A percentile compares a stretch with the other conserved stretches of the same genome.
Evolutionary conservation across 2,113 vertebrate genomes (phyloP).

Genomic region (Alligator sinensis): DNA sequence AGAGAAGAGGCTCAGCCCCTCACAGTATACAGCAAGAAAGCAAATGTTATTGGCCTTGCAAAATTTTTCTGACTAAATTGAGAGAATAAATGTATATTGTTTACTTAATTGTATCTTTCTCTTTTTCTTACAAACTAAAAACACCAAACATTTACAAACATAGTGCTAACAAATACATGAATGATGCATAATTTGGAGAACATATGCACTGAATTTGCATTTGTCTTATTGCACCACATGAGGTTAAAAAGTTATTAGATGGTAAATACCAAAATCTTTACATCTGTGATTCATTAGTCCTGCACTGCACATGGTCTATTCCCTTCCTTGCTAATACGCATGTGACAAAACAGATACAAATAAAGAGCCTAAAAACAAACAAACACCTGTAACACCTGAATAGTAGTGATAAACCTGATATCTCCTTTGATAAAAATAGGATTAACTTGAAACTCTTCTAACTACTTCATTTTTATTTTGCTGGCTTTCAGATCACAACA

Average conservation of each 20-base stretch:
- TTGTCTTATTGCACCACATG: slow-evolving; percentile 76
- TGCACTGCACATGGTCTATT: slow-evolving; percentile 66
- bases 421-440: slow-evolving; percentile 58
- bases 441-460: slow-evolving; percentile 59
- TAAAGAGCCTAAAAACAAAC: slow-evolving; percentile 52
- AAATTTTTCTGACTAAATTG: not conserved
- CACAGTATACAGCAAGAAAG: not conserved
- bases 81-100: slow-evolving; percentile 4
- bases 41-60: not conserved
- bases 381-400: slow-evolving; percentile 60
- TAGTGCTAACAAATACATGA: slow-evolving; percentile 51
- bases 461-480: not conserved
- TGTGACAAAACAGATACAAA: slow-evolving; percentile 69
- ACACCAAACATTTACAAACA: slow-evolving; percentile 44
- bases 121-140: slow-evolving; percentile 40
- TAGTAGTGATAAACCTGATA: slow-evolving; percentile 58
- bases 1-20: not conserved
- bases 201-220: slow-evolving; percentile 76
- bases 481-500: slow-evolving; percentile 1
- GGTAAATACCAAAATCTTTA: slow-evolving; percentile 73
- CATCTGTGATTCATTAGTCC: slow-evolving; percentile 84
- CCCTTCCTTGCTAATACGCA: slow-evolving; percentile 50
- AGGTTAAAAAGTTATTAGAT: slow-evolving; percentile 77
- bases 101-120: slow-evolving; percentile 34
- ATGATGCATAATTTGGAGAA: slow-evolving; percentile 67